Evolutionary conservation across 1,140 invertebrate genomes (phyloP), one percentile per base, ranked within the genome.

Genomic region (Eufriesea mexicana): DNA sequence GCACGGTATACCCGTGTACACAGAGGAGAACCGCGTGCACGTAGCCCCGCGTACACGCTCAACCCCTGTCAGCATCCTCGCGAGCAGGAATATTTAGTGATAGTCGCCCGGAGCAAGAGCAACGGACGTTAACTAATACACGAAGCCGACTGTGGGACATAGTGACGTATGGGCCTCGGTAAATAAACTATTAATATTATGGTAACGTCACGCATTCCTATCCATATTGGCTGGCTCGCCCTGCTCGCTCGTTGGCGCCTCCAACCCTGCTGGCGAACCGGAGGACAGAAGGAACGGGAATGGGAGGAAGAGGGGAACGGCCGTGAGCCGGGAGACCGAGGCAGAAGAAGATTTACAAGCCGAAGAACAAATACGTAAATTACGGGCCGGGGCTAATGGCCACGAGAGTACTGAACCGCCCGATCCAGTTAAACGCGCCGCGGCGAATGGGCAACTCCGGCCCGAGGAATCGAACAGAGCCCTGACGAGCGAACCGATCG

Each of bases 101-200:
- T 92, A 89, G 89, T 93, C 84, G 92, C 93, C 92, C 90, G 90
- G 85, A 91, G 93, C 93, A 89, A 82, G 83, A 86, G 82, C 78
- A 85, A 85, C 83, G 78, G 83, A 89, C 88, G 88, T 86, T 89
- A 91, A 90, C 90, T 91, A 91, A 90, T 90, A 91, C 88, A 88
- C 77, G 84, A 70, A 83, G 87, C 85, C 66, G 88, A 83, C 73
- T 79, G 71, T 74, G 86, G 85, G 89, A 89, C 89, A 79, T 73
- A 84, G 93, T 93, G 93, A 94, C 93, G 93, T 93, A 93, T 93
- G 92, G 93, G 90, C 92, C 86, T 92, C 90, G 90, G 91, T 93
- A 93, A 94, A 94, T 94, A 93, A 94, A 93, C 93, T 94, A 94
- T 94, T 94, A 93, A 93, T 94, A 93, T 93, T 94, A 94, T 94